Percentiles rank a stretch among this genome's conserved stretches.
Evolutionary conservation across 2,113 vertebrate genomes (phyloP).

Genomic region (Dendropsophus ebraccatus): DNA sequence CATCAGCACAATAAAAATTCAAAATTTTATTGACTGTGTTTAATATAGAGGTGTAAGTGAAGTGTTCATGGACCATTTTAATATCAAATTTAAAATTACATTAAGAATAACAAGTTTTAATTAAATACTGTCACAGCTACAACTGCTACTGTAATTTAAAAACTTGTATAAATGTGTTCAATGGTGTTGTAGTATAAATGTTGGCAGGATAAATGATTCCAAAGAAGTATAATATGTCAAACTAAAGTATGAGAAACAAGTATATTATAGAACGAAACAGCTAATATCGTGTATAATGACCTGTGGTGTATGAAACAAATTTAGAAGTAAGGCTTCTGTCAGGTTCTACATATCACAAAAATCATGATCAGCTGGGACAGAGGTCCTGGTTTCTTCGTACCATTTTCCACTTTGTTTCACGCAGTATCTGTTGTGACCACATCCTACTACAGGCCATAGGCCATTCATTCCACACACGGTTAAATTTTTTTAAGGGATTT

Average conservation of each 20-base stretch:
- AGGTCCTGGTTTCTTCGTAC: too few relatives aligned
- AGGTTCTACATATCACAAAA: too few relatives aligned
- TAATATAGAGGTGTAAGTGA: conserved; percentile 38
- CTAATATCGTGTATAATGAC: not conserved
- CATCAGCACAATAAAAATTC: conserved; percentile 48
- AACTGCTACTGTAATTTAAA: not conserved
- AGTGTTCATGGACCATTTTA: conserved; percentile 33
- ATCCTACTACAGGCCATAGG: too few relatives aligned
- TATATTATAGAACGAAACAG: too few relatives aligned
- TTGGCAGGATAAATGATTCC: not conserved
- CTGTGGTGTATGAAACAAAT: not conserved
- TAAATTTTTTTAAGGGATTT: too few relatives aligned
- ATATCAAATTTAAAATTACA: conserved; percentile 18
- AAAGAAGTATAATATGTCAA: not conserved
- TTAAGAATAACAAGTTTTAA: conserved; percentile 39
- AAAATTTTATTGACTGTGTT: conserved; percentile 47
- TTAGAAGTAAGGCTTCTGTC: too few relatives aligned
- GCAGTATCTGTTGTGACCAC: too few relatives aligned
- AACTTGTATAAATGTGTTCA: not conserved
- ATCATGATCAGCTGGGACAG: too few relatives aligned
- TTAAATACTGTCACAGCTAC: not conserved
- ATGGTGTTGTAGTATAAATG: not conserved
- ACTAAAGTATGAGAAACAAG: not conserved
- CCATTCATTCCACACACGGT: too few relatives aligned
- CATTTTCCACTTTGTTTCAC: too few relatives aligned